Conservation (phyloP, 2,888 invertebrate genomes). For the Notodonta ziczac region DNA sequence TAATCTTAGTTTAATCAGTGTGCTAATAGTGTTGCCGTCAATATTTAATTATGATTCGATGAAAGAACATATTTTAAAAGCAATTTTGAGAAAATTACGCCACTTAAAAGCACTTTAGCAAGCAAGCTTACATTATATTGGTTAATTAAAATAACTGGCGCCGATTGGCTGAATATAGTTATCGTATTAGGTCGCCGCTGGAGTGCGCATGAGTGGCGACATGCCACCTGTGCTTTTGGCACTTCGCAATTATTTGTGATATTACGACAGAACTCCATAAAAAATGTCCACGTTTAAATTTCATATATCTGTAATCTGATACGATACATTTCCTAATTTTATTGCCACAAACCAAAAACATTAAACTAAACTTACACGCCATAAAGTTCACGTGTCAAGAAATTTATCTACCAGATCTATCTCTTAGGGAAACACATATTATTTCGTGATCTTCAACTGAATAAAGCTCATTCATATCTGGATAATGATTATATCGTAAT, state of each 20-base stretch:
- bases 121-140: conserved; percentile 2
- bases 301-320: no score
- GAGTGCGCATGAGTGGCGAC: conserved; percentile 1
- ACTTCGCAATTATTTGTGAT: neutral
- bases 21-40: neutral
- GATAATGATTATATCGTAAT: neutral
- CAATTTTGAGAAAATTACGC: neutral
- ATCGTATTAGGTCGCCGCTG: neutral
- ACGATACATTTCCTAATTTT: no score
- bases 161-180: neutral
- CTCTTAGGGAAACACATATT: no score
- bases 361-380: no score
- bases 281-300: no score
- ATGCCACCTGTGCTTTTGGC: neutral
- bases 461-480: no score
- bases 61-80: neutral
- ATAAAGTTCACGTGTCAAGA: no score
- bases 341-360: no score
- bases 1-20: neutral
- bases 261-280: no score
- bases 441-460: no score
- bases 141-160: neutral
- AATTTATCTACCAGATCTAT: no score
- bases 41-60: neutral
- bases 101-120: neutral